A percentile compares a stretch with the other conserved stretches of the same genome.
phyloP scores from a whole-genome alignment of 1,140 invertebrate species.

The Mamestra configurata region DNA sequence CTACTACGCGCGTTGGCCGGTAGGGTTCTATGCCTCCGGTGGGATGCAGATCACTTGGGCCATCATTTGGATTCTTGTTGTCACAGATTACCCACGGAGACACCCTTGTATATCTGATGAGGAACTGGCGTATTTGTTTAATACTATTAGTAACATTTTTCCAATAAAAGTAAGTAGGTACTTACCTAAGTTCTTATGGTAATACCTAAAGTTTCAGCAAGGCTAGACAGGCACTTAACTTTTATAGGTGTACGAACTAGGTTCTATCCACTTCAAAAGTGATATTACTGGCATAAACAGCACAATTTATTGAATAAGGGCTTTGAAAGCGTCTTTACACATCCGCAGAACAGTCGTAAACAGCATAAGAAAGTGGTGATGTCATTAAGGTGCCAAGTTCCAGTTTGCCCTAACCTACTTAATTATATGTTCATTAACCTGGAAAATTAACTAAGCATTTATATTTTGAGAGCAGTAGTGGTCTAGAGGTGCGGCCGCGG shows the following conservation, averaged over 20 bases:
- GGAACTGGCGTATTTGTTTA: slow-evolving; percentile 91
- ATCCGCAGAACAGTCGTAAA: not conserved
- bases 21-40: slow-evolving; percentile 92
- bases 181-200: not conserved
- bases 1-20: slow-evolving; percentile 90
- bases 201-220: not conserved
- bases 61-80: slow-evolving; percentile 89
- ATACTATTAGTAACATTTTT: slow-evolving; percentile 88
- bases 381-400: not conserved
- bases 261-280: not conserved
- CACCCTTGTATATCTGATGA: slow-evolving; percentile 92
- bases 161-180: slow-evolving; percentile 80
- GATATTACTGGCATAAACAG: not conserved
- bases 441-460: not conserved
- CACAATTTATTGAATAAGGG: not conserved
- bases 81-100: slow-evolving; percentile 91
- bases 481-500: no score
- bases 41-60: slow-evolving; percentile 90
- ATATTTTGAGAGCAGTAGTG: no score
- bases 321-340: not conserved
- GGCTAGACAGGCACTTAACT: not conserved
- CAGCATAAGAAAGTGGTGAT: not conserved
- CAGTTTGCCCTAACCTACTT: not conserved
- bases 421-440: not conserved
- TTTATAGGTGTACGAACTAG: not conserved